Conservation (phyloP, 1,140 invertebrate genomes). For the Pogonomyrmex californicus region DNA sequence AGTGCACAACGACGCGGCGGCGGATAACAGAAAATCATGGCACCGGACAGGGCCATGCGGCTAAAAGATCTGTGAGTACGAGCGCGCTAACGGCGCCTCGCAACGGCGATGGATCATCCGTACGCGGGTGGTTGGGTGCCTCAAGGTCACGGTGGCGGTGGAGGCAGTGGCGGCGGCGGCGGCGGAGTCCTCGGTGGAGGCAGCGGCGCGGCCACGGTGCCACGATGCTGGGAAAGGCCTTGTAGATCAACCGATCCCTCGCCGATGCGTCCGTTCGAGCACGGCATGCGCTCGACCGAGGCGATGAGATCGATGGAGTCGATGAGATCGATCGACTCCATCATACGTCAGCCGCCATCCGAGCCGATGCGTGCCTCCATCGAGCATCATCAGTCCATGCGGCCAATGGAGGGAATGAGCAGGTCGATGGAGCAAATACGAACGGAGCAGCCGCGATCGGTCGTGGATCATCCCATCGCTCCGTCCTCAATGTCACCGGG, state of each 20-base stretch:
- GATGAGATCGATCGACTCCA: constrained; percentile 84
- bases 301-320: constrained; percentile 85
- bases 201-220: constrained; percentile 63
- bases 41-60: constrained; percentile 82
- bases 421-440: constrained; percentile 76
- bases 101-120: constrained; percentile 83
- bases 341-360: constrained; percentile 76
- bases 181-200: neutral
- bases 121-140: constrained; percentile 81
- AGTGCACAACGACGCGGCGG: constrained; percentile 61
- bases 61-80: constrained; percentile 21
- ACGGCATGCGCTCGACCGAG: constrained; percentile 83
- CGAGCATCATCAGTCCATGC: constrained; percentile 77
- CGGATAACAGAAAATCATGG: constrained; percentile 70
- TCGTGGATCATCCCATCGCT: constrained; percentile 51
- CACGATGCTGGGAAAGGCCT: constrained; percentile 84
- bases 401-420: constrained; percentile 81
- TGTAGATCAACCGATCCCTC: constrained; percentile 85
- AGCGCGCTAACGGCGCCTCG: constrained; percentile 35
- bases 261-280: constrained; percentile 85
- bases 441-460: constrained; percentile 79
- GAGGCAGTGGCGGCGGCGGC: constrained; percentile 26
- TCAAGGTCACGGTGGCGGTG: constrained; percentile 79
- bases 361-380: constrained; percentile 68
- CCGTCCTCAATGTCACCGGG: constrained; percentile 66